Evolutionary conservation across 2,797 vertebrate genomes (phyloP), one percentile per base, ranked within the genome.

Genomic region (Myripristis jacobus): DNA sequence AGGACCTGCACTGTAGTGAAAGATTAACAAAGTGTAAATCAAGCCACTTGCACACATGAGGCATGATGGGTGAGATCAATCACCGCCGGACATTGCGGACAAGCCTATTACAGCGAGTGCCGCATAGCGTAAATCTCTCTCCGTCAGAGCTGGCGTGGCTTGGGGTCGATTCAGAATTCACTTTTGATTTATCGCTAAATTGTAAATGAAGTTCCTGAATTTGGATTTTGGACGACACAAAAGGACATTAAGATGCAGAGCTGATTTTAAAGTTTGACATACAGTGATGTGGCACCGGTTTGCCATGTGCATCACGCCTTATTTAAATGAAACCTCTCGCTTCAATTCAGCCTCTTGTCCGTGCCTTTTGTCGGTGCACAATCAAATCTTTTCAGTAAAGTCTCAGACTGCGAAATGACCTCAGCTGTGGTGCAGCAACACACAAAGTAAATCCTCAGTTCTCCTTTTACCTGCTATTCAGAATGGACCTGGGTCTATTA

Each of bases 21-120:
- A 86, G 81, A 87, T 86, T 82, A 90, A 86, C 82, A 80, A 84
- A 84, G 79, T 83, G 81, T 88, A 87, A 91, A 89, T 91, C 82
- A 88, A 81, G 82, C 64, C 62, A 68, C 52, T 91, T 85, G 77
- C 80, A 83, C 80, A 79, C 86, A 67, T 66, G 67, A 81, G 62
- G 63, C 79, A 25, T 74, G 82, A 87, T 86, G 81, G 73, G 18
- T 68, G 59, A 83, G 48, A 91, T 90, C 86, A 82, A 86, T 92
- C 83, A 88, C 75, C 0, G 55, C 61, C 38, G 79, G 74, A 88
- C 77, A 75, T 61, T 72, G 82, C 60, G 80, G 79, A 86, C 80
- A 85, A 87, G 80, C 70, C 66, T 77, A 81, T 89, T 87, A 83
- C 68, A 82, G 82, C 61, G 25, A 84, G 76, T 88, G 78, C 84